phyloP scores from a whole-genome alignment of 2,797 vertebrate species.

The Manis javanica region DNA sequence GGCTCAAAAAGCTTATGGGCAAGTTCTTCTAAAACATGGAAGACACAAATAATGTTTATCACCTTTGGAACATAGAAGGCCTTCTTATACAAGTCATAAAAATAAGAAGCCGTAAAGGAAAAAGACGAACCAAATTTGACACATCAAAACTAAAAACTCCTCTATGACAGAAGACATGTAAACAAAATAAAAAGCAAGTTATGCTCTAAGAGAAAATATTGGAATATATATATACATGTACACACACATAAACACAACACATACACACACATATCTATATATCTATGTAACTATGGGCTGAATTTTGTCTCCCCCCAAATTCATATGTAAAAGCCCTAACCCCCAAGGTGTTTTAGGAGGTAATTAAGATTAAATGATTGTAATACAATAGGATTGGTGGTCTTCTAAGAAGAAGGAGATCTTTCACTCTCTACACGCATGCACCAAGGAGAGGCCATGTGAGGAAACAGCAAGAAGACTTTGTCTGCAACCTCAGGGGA shows the following conservation, averaged over 20 bases:
- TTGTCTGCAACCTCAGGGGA: background rate
- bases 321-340: background rate
- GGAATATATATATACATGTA: background rate
- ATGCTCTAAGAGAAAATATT: background rate
- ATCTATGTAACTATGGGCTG: background rate
- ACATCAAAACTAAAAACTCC: background rate
- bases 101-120: background rate
- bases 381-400: background rate
- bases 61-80: background rate
- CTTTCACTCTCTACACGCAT: background rate
- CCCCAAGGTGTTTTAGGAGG: background rate
- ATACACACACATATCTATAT: background rate
- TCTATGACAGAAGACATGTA: background rate
- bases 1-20: background rate
- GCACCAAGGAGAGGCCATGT: background rate
- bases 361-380: background rate
- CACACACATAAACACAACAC: background rate
- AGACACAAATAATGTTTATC: background rate
- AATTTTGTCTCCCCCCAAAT: background rate
- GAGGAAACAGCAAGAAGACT: background rate
- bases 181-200: conserved; percentile 19
- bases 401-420: background rate
- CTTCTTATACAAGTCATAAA: conserved; percentile 11
- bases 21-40: background rate
- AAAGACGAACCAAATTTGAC: background rate